Base-by-base conservation (phyloP, 2,113 vertebrate genomes). In the Speoplatyrhinus poulsoni region DNA sequence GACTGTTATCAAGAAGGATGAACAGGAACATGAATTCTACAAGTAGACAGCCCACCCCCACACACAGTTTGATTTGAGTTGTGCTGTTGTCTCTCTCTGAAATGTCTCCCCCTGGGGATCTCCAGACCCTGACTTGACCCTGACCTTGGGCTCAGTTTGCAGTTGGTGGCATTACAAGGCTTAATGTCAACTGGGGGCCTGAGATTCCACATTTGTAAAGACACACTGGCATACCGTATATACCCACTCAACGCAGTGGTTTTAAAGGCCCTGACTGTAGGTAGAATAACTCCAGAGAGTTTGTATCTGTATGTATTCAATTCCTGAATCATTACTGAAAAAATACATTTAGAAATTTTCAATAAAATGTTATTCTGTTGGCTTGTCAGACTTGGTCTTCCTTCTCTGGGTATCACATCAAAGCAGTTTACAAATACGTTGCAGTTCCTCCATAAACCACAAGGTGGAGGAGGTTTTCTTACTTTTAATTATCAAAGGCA, bases 1-100 rank as follows among this genome's bases (percentile, higher is more conserved):
- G 87, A 98, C 94, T 0, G 96, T 96, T 75, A 98, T 98, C 90
- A 97, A 95, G 87, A 97, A 96, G 82, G 96, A 98, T 0, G 96
- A 98, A 68, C 96, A 98, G 82, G 96, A 98, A 74, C 96, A 98
- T 1, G 96, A 98, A 77, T 98, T 98, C 90, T 98, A 98, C 91
- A 98, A 98, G 77, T 98, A 6, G 32, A n/a, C 13, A 32, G 15
- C 60, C 36, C 41, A 8, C 60, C 41, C n/a, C 46, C 46, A 19
- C 41, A 19, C 41, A 46, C 16, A 53, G 6, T 53, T 53, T 53
- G 65, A 55, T 69, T 73, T 62, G 70, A 58, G 77, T 76, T 69
- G 26, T 13, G 46, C 53, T 54, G 9, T 77, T 3, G 46, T 76
- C 48, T 79, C 46, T 70, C n/a, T 76, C 67, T 61, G 58, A 63